phyloP scores from a whole-genome alignment of 1,140 invertebrate species.

The Drosophila pachea region DNA sequence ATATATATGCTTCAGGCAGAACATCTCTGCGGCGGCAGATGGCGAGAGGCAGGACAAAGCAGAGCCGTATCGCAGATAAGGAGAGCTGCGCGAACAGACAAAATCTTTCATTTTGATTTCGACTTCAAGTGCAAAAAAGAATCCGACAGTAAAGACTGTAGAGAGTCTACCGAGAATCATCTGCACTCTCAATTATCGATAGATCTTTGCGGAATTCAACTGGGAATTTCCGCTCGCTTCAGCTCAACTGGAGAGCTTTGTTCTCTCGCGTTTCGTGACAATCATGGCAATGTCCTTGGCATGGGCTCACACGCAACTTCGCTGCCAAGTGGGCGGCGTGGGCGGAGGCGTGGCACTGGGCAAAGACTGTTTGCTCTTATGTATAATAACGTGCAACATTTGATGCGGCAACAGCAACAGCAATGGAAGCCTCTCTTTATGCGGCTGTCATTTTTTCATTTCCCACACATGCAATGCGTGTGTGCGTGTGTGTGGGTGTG shows the following conservation, averaged over 20 bases:
- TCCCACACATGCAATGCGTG: not conserved
- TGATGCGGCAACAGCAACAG: constrained; percentile 49
- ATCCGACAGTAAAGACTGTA: no score
- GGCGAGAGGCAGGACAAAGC: constrained; percentile 66
- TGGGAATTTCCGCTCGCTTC: no score
- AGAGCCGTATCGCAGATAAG: constrained; percentile 40
- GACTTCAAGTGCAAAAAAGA: no score
- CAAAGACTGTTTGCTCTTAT: constrained; percentile 73
- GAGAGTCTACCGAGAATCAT: no score
- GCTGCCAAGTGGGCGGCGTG: constrained; percentile 18
- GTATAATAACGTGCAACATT: constrained; percentile 74
- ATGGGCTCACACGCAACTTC: constrained; percentile 30
- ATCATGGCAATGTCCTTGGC: not conserved
- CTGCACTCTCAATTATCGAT: no score
- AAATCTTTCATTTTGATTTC: not conserved
- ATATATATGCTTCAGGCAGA: constrained; percentile 46
- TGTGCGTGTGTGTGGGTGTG: constrained; percentile 20
- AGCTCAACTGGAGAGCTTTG: not conserved
- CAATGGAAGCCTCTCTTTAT: constrained; percentile 56
- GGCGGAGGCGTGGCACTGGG: constrained; percentile 12
- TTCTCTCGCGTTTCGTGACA: constrained; percentile 7
- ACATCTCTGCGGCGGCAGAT: constrained; percentile 65
- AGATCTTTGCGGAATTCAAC: no score
- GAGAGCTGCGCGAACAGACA: constrained; percentile 13
- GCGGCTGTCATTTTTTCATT: constrained; percentile 60